These are phyloP conservation scores for Phania funesta DNA, from an alignment of 2,888 invertebrate species.

Conservation along the genomic window DNA sequence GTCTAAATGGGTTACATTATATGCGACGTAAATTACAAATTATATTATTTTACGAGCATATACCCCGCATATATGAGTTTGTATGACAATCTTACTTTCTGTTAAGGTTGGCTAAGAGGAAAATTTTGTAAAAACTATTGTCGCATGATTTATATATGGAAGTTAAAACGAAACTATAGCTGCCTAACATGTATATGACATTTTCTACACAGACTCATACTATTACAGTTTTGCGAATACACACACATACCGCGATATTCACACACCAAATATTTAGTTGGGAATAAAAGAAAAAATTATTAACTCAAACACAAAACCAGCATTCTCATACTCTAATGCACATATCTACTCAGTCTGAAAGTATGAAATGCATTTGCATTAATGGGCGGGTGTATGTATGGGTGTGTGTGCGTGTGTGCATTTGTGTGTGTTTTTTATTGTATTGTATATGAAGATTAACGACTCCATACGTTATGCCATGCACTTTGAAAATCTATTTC, in stretches of 20 bases:
- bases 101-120: conserved; percentile 44
- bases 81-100: conserved; percentile 2
- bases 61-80: conserved; percentile 7
- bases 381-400: neutral
- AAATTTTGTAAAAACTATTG: conserved; percentile 62
- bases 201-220: conserved; percentile 38
- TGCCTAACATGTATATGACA: conserved; percentile 64
- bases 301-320: neutral
- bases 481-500: conserved; percentile 64
- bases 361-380: neutral
- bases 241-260: neutral
- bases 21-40: conserved; percentile 65
- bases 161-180: conserved; percentile 55
- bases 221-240: neutral
- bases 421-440: neutral
- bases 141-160: conserved; percentile 62
- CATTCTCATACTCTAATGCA: neutral
- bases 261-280: neutral
- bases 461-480: conserved; percentile 45
- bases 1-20: conserved; percentile 35
- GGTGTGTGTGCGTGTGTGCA: neutral
- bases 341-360: neutral
- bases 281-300: neutral
- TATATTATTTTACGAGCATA: no score
- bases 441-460: conserved; percentile 51